A percentile compares a stretch with the other conserved stretches of the same genome.
phyloP scores from a whole-genome alignment of 2,797 vertebrate genomes.

The Smutsia temminckii region DNA sequence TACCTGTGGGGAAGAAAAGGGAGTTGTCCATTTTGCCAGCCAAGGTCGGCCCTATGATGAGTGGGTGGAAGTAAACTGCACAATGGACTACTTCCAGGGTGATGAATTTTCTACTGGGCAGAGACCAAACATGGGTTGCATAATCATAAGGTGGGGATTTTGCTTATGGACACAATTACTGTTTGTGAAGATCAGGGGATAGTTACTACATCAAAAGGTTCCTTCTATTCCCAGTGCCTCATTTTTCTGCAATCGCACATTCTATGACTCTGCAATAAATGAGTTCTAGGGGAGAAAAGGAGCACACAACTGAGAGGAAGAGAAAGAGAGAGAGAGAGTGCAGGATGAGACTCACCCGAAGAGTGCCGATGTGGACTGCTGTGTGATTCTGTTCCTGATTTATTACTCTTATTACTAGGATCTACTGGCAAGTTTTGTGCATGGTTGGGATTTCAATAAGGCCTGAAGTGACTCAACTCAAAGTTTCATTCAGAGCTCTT shows the following conservation, averaged over 20 bases:
- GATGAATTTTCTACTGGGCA: not conserved
- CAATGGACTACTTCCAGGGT: not conserved
- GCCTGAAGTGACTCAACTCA: not conserved
- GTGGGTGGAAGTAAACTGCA: not conserved
- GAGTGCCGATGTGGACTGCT: not conserved
- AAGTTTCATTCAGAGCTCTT: not conserved
- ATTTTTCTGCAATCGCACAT: not conserved
- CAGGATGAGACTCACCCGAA: not conserved
- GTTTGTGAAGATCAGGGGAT: not conserved
- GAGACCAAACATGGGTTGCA: not conserved
- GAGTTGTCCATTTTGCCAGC: not conserved
- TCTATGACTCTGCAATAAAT: not conserved
- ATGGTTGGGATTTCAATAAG: not conserved
- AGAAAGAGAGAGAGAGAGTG: not conserved
- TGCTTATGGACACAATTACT: no score
- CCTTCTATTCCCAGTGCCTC: not conserved
- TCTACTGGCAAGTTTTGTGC: not conserved
- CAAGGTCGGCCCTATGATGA: rapidly evolving
- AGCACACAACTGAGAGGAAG: not conserved
- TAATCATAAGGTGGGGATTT: not conserved
- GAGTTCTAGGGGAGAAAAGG: not conserved
- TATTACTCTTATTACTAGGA: not conserved
- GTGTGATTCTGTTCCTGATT: not conserved
- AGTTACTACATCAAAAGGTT: not conserved
- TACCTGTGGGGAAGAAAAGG: not conserved